phyloP scores from a whole-genome alignment of 2,797 vertebrate species.

The Prunella strophiata region DNA sequence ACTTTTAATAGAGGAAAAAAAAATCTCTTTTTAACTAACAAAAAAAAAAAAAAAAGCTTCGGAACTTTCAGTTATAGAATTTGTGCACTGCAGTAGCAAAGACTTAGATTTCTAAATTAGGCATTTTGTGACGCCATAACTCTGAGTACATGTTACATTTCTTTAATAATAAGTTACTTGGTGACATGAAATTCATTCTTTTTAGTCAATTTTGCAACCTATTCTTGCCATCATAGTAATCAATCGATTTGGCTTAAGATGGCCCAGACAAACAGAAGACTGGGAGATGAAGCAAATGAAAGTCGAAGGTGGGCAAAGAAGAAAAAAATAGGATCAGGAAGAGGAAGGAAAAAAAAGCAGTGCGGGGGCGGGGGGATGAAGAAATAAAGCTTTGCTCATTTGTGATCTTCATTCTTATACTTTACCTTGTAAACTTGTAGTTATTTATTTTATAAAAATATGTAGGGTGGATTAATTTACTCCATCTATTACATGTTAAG shows the following conservation, averaged over 20 bases:
- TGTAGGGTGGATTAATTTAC: fast-evolving
- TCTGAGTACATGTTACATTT: neutral
- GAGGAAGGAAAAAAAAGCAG: fast-evolving
- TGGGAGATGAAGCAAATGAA: neutral
- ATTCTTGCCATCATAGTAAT: neutral
- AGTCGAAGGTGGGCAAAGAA: neutral
- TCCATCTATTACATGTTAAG: neutral
- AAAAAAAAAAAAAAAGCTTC: neutral
- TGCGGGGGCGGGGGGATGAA: fast-evolving
- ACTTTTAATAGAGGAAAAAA: neutral
- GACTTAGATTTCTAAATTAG: neutral
- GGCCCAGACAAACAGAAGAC: neutral
- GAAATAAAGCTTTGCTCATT: neutral
- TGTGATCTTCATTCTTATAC: neutral
- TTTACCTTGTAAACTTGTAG: neutral
- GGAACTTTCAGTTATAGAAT: neutral
- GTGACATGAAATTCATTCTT: neutral
- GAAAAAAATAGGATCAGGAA: neutral
- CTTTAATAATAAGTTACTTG: neutral
- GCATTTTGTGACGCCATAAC: neutral
- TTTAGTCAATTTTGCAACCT: neutral
- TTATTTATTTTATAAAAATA: neutral
- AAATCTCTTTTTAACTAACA: neutral
- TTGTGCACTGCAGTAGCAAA: neutral
- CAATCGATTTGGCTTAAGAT: neutral